Evolutionary conservation across 2,888 invertebrate species (phyloP).

Genomic region (Allygus modestus): DNA sequence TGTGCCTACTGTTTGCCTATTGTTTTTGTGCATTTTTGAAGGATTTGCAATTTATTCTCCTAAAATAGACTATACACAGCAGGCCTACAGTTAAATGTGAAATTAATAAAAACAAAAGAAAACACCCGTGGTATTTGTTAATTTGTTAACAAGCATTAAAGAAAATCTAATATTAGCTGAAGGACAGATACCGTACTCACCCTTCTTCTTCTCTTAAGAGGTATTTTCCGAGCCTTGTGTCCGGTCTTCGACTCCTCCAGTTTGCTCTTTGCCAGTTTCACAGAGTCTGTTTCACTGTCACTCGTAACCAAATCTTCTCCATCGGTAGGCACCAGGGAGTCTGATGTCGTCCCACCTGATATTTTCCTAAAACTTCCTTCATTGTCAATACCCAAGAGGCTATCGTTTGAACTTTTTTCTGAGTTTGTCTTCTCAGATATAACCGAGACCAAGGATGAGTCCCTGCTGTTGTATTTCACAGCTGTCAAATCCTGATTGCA

Average conservation of each 20-base stretch:
- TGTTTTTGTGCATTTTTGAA: too few species aligned
- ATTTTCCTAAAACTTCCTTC: slow-evolving; percentile 64
- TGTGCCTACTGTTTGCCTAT: too few species aligned
- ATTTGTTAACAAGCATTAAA: too few species aligned
- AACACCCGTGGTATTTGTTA: too few species aligned
- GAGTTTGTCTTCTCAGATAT: slow-evolving; percentile 57
- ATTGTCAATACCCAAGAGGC: slow-evolving; percentile 68
- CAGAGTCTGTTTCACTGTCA: slow-evolving; percentile 64
- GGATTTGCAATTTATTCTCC: too few species aligned
- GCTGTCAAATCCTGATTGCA: neutral
- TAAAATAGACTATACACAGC: too few species aligned
- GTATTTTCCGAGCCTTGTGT: slow-evolving; percentile 65
- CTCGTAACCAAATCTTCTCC: slow-evolving; percentile 64
- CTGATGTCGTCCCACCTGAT: slow-evolving; percentile 67
- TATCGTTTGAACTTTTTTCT: slow-evolving; percentile 69
- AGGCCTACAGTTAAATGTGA: too few species aligned
- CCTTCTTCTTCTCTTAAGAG: slow-evolving; percentile 68
- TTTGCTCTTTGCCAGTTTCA: slow-evolving; percentile 58
- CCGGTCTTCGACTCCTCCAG: slow-evolving; percentile 56
- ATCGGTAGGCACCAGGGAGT: slow-evolving; percentile 66
- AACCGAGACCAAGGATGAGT: slow-evolving; percentile 1
- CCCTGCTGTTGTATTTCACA: neutral
- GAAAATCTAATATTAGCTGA: too few species aligned
- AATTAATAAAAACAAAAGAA: too few species aligned
- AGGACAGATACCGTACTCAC: slow-evolving; percentile 68